Conservation (phyloP, 1,140 invertebrate species). For the Meteorus sp. region DNA sequence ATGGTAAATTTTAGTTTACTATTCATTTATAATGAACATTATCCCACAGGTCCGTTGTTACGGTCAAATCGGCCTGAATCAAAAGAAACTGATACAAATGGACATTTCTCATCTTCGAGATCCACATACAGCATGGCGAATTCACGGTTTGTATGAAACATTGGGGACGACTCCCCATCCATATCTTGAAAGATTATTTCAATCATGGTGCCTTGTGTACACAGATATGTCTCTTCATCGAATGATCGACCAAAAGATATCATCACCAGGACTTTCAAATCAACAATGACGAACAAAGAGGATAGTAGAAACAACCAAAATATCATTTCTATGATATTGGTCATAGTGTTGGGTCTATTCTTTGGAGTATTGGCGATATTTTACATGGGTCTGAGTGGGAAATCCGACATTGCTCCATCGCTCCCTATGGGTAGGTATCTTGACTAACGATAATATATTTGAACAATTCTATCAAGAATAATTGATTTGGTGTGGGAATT, state of each 20-base stretch:
- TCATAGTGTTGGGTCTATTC: slow-evolving; percentile 65
- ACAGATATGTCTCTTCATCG: slow-evolving; percentile 40
- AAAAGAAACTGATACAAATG: slow-evolving; percentile 54
- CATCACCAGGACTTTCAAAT: slow-evolving; percentile 45
- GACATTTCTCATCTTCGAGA: slow-evolving; percentile 48
- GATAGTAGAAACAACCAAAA: slow-evolving; percentile 59
- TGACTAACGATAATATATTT: slow-evolving; percentile 28
- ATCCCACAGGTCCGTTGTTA: slow-evolving; percentile 38
- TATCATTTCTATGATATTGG: slow-evolving; percentile 66
- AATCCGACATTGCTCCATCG: slow-evolving; percentile 48
- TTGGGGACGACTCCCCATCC: too few species aligned
- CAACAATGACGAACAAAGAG: slow-evolving; percentile 38
- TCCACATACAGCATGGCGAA: slow-evolving; percentile 41
- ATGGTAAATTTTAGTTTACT: slow-evolving; percentile 16
- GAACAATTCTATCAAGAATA: slow-evolving; percentile 7
- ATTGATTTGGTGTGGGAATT: slow-evolving; percentile 14
- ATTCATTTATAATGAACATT: slow-evolving; percentile 14
- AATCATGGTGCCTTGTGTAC: slow-evolving; percentile 18
- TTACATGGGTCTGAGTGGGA: slow-evolving; percentile 64
- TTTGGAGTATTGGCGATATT: slow-evolving; percentile 67
- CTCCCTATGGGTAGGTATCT: slow-evolving; percentile 55
- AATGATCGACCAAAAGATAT: slow-evolving; percentile 48
- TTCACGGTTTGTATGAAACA: slow-evolving; percentile 43
- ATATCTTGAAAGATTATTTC: slow-evolving; percentile 17
- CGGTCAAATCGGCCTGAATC: slow-evolving; percentile 45